These are phyloP conservation scores for Sphaerophoria rueppellii DNA, from an alignment of 2,888 invertebrate species.

Conservation along the genomic window DNA sequence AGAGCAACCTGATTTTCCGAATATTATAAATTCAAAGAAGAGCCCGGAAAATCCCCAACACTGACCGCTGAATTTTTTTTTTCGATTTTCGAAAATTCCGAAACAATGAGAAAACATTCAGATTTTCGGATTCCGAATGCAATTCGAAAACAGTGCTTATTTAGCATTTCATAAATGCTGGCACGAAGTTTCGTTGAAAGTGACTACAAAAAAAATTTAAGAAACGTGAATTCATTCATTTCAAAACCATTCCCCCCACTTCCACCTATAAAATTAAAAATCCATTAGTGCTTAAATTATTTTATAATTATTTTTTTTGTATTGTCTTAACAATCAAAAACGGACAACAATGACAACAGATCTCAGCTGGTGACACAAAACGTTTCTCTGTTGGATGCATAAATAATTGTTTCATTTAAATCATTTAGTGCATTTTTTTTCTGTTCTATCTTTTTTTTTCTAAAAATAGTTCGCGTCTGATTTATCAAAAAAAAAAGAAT, in stretches of 20 bases:
- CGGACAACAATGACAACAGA: conserved; percentile 35
- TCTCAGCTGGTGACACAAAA: conserved; percentile 38
- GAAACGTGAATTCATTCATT: conserved; percentile 36
- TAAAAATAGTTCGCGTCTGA: conserved; percentile 51
- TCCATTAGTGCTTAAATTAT: conserved; percentile 25
- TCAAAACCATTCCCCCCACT: conserved; percentile 49
- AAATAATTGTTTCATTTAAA: conserved; percentile 69
- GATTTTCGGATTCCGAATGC: no score
- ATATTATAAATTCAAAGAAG: no score
- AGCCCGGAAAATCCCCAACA: no score
- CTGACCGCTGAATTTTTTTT: no score
- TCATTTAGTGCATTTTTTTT: conserved; percentile 31
- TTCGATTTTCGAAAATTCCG: no score
- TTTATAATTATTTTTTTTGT: neutral
- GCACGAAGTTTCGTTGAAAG: no score
- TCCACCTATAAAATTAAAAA: conserved; percentile 46
- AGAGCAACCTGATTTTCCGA: no score
- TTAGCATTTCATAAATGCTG: no score
- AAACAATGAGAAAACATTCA: no score
- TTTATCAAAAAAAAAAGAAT: conserved; percentile 40
- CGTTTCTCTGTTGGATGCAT: conserved; percentile 52
- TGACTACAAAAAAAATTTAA: conserved; percentile 7
- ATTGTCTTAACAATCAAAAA: neutral
- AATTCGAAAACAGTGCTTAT: no score
- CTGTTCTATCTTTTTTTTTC: conserved; percentile 21